Percentiles rank a stretch among this genome's conserved stretches.
phyloP scores from a whole-genome alignment of 2,797 vertebrate genomes.

The Coranthus polyacanthus region DNA sequence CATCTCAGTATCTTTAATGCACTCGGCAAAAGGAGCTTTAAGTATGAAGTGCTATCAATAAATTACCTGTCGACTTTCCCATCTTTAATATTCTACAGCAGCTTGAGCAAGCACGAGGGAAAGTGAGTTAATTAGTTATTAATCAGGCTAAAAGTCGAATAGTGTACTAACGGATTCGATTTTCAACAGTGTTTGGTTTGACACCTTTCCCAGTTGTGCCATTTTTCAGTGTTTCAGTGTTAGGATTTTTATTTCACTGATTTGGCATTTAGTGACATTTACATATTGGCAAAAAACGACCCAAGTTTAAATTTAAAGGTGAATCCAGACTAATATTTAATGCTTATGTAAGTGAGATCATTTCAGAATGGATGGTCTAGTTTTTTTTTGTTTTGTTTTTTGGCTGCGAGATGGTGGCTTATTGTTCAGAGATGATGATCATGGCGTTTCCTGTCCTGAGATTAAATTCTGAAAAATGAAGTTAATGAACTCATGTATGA shows the following conservation, averaged over 20 bases:
- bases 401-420: constrained; percentile 20
- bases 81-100: not conserved
- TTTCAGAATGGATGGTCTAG: not conserved
- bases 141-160: not conserved
- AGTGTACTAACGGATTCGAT: not conserved
- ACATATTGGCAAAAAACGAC: no score
- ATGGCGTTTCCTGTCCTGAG: constrained; percentile 14
- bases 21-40: no score
- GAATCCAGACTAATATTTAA: constrained; percentile 8
- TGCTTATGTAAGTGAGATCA: no score
- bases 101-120: not conserved
- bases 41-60: constrained; percentile 4
- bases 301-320: no score
- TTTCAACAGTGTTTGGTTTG: no score
- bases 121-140: no score
- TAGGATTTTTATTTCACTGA: no score
- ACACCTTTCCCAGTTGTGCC: no score
- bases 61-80: constrained; percentile 1
- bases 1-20: no score
- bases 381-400: no score
- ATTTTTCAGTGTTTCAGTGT: no score
- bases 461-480: constrained; percentile 19
- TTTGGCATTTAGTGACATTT: not conserved
- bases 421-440: constrained; percentile 19
- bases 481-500: constrained; percentile 9